Base-by-base conservation (phyloP, 2,888 invertebrate species). In the Labia minor region DNA sequence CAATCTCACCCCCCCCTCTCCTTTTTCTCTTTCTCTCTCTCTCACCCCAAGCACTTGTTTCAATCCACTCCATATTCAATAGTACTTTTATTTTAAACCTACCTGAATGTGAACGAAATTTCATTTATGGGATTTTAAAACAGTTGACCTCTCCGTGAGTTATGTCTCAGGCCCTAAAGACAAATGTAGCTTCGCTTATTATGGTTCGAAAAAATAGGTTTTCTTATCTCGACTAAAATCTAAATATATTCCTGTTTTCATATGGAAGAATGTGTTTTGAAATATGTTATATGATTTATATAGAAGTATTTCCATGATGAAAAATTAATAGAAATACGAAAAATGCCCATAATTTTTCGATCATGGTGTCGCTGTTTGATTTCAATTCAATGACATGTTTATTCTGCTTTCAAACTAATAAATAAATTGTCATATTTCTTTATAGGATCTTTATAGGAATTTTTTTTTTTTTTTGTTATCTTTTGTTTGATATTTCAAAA, bases 191-290 rank as follows among this genome's bases (percentile, higher is more conserved):
- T 49, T n/a, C 6, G 49, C 49, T 49, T 49, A 49, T 49, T 49
- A 49, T 49, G 49, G 49, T 49, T 49, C 49, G 49, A 49, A 49
- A 49, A 49, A 49, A 49, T 49, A 49, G 49, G 49, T 49, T 49
- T 49, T 16, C 49, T 49, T 49, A 49, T 49, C 49, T 49, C 49
- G 14, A 49, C 4, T 14, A 49, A 11, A 49, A 49, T 49, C 49
- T 49, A 49, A 49, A 49, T 49, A 49, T 49, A 49, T 49, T 49
- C 49, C 49, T 49, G 49, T 49, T 49, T 49, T 49, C 49, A 49
- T 49, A 49, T 49, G 49, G 49, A 49, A 49, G 49, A 49, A 49
- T 49, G 49, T 49, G 49, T 49, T n/a, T n/a, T 49, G 49, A 49
- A 49, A 49, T 49, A 49, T 49, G 49, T 49, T 49, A 49, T 49